These are phyloP conservation scores for Apostichopus japonicus DNA, from an alignment of 35 echinoderm and acorn worm species.

Conservation along the genomic window DNA sequence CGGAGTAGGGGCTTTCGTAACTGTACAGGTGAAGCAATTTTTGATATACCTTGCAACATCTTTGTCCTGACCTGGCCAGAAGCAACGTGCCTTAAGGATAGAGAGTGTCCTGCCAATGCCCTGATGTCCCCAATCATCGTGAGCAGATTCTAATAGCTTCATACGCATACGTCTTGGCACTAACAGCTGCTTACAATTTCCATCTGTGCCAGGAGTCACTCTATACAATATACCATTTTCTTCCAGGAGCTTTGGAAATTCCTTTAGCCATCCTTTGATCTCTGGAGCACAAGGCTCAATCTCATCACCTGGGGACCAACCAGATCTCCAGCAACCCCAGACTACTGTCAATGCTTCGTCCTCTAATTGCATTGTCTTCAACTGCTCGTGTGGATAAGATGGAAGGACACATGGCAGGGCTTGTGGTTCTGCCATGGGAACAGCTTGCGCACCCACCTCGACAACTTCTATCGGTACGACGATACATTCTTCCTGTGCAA, in stretches of 20 bases:
- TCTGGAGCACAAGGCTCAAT: constrained; percentile 1
- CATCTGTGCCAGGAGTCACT: too few relatives aligned
- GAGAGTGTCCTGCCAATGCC: too few relatives aligned
- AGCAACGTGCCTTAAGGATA: too few relatives aligned
- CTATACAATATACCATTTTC: too few relatives aligned
- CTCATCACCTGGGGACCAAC: constrained; percentile 19
- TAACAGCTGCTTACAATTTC: too few relatives aligned
- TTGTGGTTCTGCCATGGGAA: background rate
- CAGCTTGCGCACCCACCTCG: background rate
- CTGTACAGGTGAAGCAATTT: too few relatives aligned
- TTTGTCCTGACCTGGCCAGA: too few relatives aligned
- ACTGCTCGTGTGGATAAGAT: constrained; percentile 7
- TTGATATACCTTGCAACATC: too few relatives aligned
- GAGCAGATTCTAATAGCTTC: too few relatives aligned
- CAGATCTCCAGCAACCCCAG: background rate
- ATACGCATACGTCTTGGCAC: too few relatives aligned
- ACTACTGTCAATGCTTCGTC: constrained; percentile 8
- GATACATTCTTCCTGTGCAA: background rate
- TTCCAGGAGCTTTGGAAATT: background rate
- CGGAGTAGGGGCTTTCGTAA: too few relatives aligned
- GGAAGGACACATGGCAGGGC: background rate
- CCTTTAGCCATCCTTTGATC: constrained; percentile 29
- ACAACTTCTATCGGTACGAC: background rate
- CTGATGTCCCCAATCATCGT: too few relatives aligned
- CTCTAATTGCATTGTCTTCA: background rate